Conservation (phyloP, 2,113 vertebrate genomes). For the Tragulus kanchil region DNA sequence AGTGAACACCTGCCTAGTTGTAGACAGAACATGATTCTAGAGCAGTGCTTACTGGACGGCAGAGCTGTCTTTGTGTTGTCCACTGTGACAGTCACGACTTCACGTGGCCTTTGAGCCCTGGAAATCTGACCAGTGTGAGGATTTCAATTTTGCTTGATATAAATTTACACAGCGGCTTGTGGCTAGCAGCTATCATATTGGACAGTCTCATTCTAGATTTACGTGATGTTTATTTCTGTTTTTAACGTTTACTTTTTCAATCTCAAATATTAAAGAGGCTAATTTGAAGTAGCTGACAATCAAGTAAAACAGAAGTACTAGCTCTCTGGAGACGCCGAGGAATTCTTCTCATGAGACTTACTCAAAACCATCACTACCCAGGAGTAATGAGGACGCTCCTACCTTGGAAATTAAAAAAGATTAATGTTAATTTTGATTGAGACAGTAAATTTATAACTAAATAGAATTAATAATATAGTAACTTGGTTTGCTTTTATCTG, state of each 20-base stretch:
- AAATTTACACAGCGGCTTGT: neutral
- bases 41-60: neutral
- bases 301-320: neutral
- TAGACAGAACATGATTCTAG: neutral
- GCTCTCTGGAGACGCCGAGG: neutral
- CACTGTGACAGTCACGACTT: neutral
- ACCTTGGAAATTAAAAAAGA: too few species aligned
- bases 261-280: conserved; percentile 19
- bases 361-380: neutral
- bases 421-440: neutral
- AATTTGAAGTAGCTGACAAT: conserved; percentile 20
- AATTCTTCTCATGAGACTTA: neutral
- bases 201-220: neutral
- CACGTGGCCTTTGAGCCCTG: neutral
- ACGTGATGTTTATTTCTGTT: neutral
- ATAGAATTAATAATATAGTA: neutral
- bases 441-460: conserved; percentile 8
- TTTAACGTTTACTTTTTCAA: conserved; percentile 55
- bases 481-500: neutral
- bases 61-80: neutral
- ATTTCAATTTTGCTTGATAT: neutral
- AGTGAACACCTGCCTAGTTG: neutral
- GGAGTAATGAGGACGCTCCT: neutral
- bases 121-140: neutral
- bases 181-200: neutral